Conservation (phyloP, 2,888 invertebrate species). For the Leptothorax acervorum region DNA sequence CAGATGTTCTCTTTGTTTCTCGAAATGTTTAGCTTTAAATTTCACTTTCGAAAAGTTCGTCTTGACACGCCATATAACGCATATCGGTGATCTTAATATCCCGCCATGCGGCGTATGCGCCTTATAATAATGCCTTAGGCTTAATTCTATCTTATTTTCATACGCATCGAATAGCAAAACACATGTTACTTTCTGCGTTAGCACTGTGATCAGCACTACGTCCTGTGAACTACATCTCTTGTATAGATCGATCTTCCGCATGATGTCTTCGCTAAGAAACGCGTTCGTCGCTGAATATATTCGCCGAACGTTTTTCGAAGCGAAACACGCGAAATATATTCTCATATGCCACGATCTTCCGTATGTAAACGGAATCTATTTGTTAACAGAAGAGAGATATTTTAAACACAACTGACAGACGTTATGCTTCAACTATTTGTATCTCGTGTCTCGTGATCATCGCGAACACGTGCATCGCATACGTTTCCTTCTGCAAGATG, state of each 20-base stretch:
- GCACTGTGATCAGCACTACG: conserved; percentile 56
- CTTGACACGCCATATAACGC: conserved; percentile 18
- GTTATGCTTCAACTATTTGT: not conserved
- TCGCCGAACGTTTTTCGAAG: conserved; percentile 58
- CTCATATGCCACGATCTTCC: conserved; percentile 65
- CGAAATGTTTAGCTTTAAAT: conserved; percentile 9
- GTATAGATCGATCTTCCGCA: conserved; percentile 34
- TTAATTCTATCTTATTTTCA: conserved; percentile 58
- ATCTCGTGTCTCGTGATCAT: not conserved
- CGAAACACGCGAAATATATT: conserved; percentile 31
- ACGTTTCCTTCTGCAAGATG: conserved; percentile 45
- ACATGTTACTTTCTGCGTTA: conserved; percentile 72
- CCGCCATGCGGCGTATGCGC: not conserved
- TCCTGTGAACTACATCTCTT: conserved; percentile 52
- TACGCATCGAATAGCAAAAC: conserved; percentile 68
- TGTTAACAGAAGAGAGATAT: not conserved
- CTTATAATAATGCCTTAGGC: conserved; percentile 63
- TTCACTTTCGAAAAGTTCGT: conserved; percentile 26
- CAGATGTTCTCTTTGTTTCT: too few species aligned
- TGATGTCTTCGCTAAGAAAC: conserved; percentile 52
- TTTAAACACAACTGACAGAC: not conserved
- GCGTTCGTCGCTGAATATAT: conserved; percentile 38
- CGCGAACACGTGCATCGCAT: conserved; percentile 21
- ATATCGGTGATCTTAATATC: conserved; percentile 17
- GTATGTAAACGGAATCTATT: not conserved